phyloP scores from a whole-genome alignment of 1,140 invertebrate species.

The Prorops nasuta region DNA sequence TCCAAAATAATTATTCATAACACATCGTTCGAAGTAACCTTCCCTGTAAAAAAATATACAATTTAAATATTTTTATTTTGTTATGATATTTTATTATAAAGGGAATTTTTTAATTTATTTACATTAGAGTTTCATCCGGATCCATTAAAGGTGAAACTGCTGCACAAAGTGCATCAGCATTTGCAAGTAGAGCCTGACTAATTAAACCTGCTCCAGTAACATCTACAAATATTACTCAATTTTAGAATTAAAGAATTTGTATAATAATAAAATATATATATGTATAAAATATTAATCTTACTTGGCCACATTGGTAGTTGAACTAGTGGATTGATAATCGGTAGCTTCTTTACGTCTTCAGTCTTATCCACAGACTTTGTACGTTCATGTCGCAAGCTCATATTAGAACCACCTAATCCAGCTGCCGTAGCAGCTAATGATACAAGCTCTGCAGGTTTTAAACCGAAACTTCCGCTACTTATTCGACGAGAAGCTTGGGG shows the following conservation, averaged over 20 bases:
- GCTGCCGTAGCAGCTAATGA: constrained; percentile 61
- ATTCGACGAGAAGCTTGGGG: constrained; percentile 75
- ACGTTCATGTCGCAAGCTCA: constrained; percentile 46
- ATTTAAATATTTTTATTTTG: constrained; percentile 6
- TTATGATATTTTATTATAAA: not conserved
- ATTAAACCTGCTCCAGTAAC: constrained; percentile 74
- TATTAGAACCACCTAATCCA: constrained; percentile 50
- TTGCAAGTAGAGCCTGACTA: constrained; percentile 88
- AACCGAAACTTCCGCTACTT: constrained; percentile 74
- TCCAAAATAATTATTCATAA: constrained; percentile 99
- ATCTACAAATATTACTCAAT: constrained; percentile 46
- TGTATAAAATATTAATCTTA: constrained; percentile 55
- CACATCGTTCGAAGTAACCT: constrained; percentile 90
- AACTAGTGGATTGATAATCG: constrained; percentile 88
- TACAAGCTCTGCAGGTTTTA: constrained; percentile 65
- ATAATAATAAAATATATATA: constrained; percentile 12
- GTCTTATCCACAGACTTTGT: constrained; percentile 57
- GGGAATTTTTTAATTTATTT: constrained; percentile 35
- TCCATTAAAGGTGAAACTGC: constrained; percentile 92
- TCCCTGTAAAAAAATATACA: constrained; percentile 58
- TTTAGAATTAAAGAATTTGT: not conserved
- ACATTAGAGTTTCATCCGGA: constrained; percentile 82
- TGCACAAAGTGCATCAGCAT: constrained; percentile 94
- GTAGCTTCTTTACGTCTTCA: constrained; percentile 69
- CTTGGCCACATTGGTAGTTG: constrained; percentile 83